Evolutionary conservation across 2,888 invertebrate genomes (phyloP), one percentile per base, ranked within the genome.

Genomic region (Ditula angustiorana): DNA sequence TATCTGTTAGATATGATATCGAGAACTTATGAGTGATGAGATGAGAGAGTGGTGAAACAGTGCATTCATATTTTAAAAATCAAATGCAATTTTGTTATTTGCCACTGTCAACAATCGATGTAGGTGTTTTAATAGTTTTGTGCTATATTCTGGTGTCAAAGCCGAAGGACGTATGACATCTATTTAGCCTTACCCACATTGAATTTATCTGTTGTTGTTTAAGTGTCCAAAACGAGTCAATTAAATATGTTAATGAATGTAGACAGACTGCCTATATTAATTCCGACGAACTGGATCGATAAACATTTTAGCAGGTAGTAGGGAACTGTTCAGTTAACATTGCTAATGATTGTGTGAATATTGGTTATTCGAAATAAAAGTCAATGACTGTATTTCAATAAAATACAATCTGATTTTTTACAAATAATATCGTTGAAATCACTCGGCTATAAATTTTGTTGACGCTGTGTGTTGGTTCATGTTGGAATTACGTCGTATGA

Each of bases 401-500:
- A 62, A 41, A 41, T 44, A 24, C 50, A 57, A 50, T 49, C 28
- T 4, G 33, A 26, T 44, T 52, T 46, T 57, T 58, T 33, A 30
- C 56, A 50, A 57, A 63, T 50, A 44, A 52, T 63, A 41, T 26
- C 50, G 24, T 50, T 50, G 44, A 52, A 57, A 57, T 44, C 44
- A 30, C 41, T 63, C 7, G 50, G 30, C 16, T 57, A 58, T 63
- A 56, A 60, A 64, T 50, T 59, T 62, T 55, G 53, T 49, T 63
- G 50, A 50, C 41, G 37, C 49, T 55, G 19, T 33, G 30, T 23
- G 37, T 49, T 62, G 49, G 55, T 56, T 19, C 19, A 52, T 19
- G 57, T 52, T 63, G 21, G 44, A 50, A 63, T 58, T 44, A 57
- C 41, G 44, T 63, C 44, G 16, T 49, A 30, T 41, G 52, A 50